phyloP scores from a whole-genome alignment of 2,113 vertebrate genomes.

The Ondatra zibethicus region DNA sequence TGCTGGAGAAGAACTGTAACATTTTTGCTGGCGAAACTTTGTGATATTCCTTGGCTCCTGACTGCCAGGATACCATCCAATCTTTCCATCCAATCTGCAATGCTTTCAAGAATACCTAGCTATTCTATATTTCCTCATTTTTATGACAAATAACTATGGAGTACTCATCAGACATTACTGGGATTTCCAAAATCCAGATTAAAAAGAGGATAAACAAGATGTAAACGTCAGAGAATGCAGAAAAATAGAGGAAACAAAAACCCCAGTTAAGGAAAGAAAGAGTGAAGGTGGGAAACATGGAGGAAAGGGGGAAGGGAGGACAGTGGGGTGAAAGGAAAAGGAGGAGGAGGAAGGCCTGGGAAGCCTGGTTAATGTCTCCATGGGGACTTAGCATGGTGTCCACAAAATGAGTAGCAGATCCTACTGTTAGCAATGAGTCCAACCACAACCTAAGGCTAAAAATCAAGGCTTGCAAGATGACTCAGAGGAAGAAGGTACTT shows the following conservation, averaged over 20 bases:
- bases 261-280: not conserved
- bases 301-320: too few species aligned
- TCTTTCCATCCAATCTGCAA: not conserved
- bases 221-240: not conserved
- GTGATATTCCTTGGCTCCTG: not conserved
- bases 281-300: not conserved
- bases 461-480: not conserved
- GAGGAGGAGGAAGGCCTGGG: not conserved
- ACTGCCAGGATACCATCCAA: not conserved
- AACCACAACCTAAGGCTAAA: not conserved
- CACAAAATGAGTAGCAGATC: not conserved
- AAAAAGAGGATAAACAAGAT: not conserved
- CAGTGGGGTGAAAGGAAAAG: accelerated
- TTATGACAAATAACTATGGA: not conserved
- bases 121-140: not conserved
- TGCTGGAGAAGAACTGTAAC: not conserved
- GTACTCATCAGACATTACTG: not conserved
- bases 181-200: not conserved
- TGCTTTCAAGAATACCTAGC: not conserved
- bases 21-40: not conserved
- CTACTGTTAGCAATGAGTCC: not conserved
- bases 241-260: not conserved
- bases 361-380: not conserved
- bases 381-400: not conserved
- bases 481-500: not conserved